A percentile compares a stretch with the other conserved stretches of the same genome.
These are phyloP conservation scores for Benitochromis conjunctus DNA, from an alignment of 2,113 vertebrate species.

Conservation along the genomic window DNA sequence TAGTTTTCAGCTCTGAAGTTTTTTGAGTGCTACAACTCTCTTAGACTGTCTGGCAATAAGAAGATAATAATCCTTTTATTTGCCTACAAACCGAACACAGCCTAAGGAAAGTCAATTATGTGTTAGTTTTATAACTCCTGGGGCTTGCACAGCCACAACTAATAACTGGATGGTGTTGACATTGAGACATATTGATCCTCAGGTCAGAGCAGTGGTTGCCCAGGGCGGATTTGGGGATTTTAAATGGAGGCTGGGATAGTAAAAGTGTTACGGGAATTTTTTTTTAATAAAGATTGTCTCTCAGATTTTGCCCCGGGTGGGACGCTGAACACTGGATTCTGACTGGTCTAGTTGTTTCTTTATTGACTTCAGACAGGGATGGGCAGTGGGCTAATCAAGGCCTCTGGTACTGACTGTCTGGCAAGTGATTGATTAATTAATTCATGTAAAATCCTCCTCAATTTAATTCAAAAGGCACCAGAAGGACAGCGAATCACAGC, in stretches of 20 bases:
- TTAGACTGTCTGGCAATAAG: not conserved
- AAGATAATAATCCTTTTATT: not conserved
- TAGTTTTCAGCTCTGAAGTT: not conserved
- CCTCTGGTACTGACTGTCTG: conserved; percentile 62
- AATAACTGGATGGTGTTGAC: conserved; percentile 40
- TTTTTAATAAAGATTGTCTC: not conserved
- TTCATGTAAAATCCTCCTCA: conserved; percentile 24
- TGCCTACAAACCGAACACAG: not conserved
- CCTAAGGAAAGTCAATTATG: not conserved
- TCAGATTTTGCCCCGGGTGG: conserved; percentile 31
- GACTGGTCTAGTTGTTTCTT: conserved; percentile 56
- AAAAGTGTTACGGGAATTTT: not conserved
- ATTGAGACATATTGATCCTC: conserved; percentile 65
- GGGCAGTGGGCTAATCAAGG: conserved; percentile 27
- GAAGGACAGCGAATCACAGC: not conserved
- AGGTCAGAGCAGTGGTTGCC: conserved; percentile 21
- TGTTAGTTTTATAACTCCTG: not conserved
- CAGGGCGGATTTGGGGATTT: conserved; percentile 2
- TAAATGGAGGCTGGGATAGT: conserved; percentile 1
- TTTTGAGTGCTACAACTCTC: not conserved
- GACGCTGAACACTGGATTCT: conserved; percentile 46
- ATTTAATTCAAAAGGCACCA: conserved; percentile 6
- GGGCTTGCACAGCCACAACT: not conserved
- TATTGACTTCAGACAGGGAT: conserved; percentile 56
- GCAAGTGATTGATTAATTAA: conserved; percentile 47